Conservation (phyloP, 2,888 invertebrate genomes). For the Oeneis ivallda region DNA sequence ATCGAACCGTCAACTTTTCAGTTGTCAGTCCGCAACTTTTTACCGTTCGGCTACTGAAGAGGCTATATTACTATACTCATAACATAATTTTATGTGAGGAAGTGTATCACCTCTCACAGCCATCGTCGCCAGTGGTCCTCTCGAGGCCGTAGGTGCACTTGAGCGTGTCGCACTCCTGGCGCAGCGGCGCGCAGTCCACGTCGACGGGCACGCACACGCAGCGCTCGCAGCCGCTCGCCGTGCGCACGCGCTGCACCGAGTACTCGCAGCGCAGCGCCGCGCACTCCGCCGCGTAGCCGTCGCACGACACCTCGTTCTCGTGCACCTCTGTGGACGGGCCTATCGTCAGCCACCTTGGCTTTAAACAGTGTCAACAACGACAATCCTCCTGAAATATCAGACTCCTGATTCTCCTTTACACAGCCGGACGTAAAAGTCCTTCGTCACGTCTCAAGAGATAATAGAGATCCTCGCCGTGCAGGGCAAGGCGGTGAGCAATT, state of each 20-base stretch:
- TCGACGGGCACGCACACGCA: conserved; percentile 74
- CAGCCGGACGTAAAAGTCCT: background rate
- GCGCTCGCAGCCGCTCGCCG: conserved; percentile 82
- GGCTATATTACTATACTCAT: too few species aligned
- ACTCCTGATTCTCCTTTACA: background rate
- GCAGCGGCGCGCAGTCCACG: conserved; percentile 80
- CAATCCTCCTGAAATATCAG: background rate
- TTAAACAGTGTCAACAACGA: background rate
- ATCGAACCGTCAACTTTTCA: too few species aligned
- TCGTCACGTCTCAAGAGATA: too few species aligned
- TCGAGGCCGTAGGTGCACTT: conserved; percentile 88
- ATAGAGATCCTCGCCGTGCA: too few species aligned
- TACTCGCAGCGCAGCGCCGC: conserved; percentile 85
- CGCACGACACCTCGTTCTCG: conserved; percentile 71
- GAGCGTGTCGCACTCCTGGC: conserved; percentile 83
- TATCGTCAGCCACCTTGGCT: background rate
- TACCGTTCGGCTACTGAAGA: too few species aligned
- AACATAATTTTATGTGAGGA: too few species aligned
- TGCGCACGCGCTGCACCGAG: conserved; percentile 83
- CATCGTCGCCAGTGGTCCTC: conserved; percentile 51
- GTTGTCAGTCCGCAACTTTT: too few species aligned
- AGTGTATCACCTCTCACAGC: conserved; percentile 56
- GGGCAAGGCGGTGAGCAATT: too few species aligned
- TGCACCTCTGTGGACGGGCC: background rate
- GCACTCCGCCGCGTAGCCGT: conserved; percentile 83